phyloP scores from a whole-genome alignment of 1,140 invertebrate genomes.

The Adoxophyes honmai region DNA sequence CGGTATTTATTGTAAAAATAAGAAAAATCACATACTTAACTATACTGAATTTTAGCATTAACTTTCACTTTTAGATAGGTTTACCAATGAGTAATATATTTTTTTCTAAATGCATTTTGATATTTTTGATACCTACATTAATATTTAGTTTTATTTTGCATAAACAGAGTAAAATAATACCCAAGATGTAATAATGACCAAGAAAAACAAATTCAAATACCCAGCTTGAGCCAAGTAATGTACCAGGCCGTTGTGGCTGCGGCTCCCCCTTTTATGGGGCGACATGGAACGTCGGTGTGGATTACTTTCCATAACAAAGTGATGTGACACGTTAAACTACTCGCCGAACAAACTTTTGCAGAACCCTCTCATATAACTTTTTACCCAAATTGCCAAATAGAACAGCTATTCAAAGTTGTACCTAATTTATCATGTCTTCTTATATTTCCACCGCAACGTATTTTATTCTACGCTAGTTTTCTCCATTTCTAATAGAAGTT shows the following conservation, averaged over 20 bases:
- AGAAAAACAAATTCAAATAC: too few species aligned
- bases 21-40: too few species aligned
- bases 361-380: slow-evolving; percentile 6
- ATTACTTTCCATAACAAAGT: slow-evolving; percentile 11
- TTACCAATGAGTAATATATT: too few species aligned
- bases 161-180: too few species aligned
- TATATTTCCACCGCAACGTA: not conserved
- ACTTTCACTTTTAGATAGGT: too few species aligned
- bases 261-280: not conserved
- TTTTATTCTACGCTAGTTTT: slow-evolving; percentile 4
- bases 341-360: slow-evolving; percentile 5
- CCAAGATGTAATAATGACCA: too few species aligned
- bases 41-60: too few species aligned
- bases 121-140: too few species aligned
- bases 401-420: not conserved
- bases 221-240: too few species aligned
- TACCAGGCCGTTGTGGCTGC: not conserved
- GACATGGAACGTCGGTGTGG: not conserved
- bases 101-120: too few species aligned
- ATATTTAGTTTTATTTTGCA: too few species aligned
- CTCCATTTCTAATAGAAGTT: not conserved
- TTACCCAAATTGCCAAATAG: not conserved
- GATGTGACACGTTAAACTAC: not conserved
- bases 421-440: not conserved
- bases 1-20: too few species aligned